Evolutionary conservation across 1,140 invertebrate genomes (phyloP).

Genomic region (Drosophila biarmipes): DNA sequence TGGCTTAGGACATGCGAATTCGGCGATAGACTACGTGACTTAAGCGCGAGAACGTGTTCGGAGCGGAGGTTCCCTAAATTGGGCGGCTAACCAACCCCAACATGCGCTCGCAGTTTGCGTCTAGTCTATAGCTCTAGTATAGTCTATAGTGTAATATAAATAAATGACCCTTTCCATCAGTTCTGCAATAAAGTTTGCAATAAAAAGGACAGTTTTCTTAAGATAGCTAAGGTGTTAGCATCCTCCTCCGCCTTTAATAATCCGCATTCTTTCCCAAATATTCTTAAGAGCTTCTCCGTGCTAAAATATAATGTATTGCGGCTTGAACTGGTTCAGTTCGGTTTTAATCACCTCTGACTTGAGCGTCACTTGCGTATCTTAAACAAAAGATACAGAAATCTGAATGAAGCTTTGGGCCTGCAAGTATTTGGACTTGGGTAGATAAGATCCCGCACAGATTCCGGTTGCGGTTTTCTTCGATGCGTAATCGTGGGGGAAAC

Average conservation of each 20-base stretch:
- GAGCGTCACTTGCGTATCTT: conserved; percentile 1
- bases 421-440: background rate
- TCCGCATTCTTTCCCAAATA: conserved; percentile 7
- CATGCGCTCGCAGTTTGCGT: background rate
- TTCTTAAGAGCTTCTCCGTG: conserved; percentile 1
- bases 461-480: conserved; percentile 29
- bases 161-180: too few species aligned
- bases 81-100: conserved; percentile 3
- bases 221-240: too few species aligned
- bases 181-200: too few species aligned
- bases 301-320: conserved; percentile 3
- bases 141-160: too few species aligned
- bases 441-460: conserved; percentile 40
- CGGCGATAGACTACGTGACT: conserved; percentile 36
- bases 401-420: background rate
- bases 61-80: conserved; percentile 15
- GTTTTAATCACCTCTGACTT: conserved; percentile 1
- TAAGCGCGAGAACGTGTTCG: conserved; percentile 25
- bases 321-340: conserved; percentile 28
- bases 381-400: conserved; percentile 8
- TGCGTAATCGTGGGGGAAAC: conserved; percentile 38
- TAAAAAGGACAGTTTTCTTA: background rate
- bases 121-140: background rate
- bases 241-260: background rate
- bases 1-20: conserved; percentile 13